Evolutionary conservation across 2,888 invertebrate species (phyloP), one percentile per base, ranked within the genome.

Genomic region (Tenthredo livida): DNA sequence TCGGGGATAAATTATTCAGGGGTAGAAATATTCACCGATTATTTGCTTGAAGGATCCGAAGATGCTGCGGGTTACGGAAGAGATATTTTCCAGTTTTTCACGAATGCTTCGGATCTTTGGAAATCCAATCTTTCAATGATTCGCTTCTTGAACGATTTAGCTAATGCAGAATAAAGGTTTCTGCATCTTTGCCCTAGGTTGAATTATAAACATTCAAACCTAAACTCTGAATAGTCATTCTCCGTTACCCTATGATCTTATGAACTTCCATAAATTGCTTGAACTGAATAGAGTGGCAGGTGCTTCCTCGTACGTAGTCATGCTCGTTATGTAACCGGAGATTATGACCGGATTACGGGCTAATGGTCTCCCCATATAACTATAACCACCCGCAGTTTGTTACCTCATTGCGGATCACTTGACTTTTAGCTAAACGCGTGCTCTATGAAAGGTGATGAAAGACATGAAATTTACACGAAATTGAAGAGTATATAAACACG

Each of bases 1-100:
- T 80, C 17, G 21, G 40, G 78, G n/a, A 80, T 80, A 61, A 61
- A 61, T 80, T 80, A 80, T 80, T 80, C 78, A 61, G 78, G 58
- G 33, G 37, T 80, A 61, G 17, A 61, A 80, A 80, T 80, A 61
- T 80, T 61, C 78, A 15, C 6, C 78, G 58, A 58, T 80, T 61
- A 58, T 80, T 80, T 40, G 33, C 78, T 61, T 12, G 78, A 40
- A 61, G 33, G 37, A 80, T 21, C 40, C 78, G 78, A 80, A 80
- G 78, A 80, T 61, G 78, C 61, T 40, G 58, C 21, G 37, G 78
- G 78, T 58, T 80, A 61, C 58, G 58, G 61, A 78, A 78, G 58
- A 78, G 54, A 78, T 78, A 78, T 78, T 78, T 58, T 40, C 58
- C 58, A 61, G 17, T 7, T 33, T 54, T 77, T 21, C 77, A 54